Conservation (phyloP, 2,113 vertebrate species). For the Brienomyrus brachyistius region DNA sequence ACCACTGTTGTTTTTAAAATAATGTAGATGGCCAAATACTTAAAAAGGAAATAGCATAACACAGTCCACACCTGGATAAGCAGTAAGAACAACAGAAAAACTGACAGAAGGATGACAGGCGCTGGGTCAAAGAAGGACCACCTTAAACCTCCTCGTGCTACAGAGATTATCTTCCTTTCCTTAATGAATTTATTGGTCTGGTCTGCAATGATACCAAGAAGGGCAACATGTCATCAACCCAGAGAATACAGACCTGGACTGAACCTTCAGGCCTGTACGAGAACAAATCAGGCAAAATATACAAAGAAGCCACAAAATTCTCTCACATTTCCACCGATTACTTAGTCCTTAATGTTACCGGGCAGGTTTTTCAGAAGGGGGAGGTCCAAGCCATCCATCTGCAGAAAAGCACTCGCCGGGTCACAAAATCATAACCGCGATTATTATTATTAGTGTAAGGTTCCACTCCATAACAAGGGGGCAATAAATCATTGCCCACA, state of each 20-base stretch:
- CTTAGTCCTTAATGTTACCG: conserved; percentile 3
- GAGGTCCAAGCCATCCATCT: conserved; percentile 1
- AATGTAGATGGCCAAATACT: conserved; percentile 22
- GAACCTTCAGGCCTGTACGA: neutral
- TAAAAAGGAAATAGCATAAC: conserved; percentile 15
- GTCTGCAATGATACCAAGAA: neutral
- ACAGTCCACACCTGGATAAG: neutral
- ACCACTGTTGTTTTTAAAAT: conserved; percentile 28
- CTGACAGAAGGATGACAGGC: neutral
- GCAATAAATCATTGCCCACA: conserved; percentile 18
- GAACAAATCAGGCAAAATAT: conserved; percentile 20
- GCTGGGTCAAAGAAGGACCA: neutral
- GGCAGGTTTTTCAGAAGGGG: neutral
- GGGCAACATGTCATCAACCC: neutral
- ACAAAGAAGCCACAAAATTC: conserved; percentile 16
- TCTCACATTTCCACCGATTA: conserved; percentile 8
- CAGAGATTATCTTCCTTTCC: neutral
- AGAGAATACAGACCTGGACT: neutral
- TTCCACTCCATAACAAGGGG: conserved; percentile 15
- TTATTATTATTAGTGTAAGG: conserved; percentile 25
- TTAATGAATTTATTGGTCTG: neutral
- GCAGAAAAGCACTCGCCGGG: neutral
- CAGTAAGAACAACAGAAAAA: conserved; percentile 14
- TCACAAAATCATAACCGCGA: conserved; percentile 13
- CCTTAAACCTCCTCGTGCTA: neutral